phyloP scores from a whole-genome alignment of 1,140 invertebrate species.

The Ladona fulva region DNA sequence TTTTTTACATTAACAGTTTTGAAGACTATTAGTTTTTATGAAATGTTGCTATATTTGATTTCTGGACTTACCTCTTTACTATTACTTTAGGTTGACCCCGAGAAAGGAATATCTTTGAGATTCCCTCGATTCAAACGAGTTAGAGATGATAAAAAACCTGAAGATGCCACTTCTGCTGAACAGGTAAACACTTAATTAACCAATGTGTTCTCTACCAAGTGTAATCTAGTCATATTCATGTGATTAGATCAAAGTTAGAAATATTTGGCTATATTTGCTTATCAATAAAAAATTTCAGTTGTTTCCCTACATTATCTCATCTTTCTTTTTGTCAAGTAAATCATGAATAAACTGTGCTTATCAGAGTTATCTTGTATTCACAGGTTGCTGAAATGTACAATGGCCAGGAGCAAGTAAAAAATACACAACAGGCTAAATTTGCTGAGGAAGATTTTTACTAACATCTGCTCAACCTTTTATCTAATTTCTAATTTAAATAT shows the following conservation, averaged over 20 bases:
- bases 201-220: too few species aligned
- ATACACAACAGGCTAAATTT: conserved; percentile 43
- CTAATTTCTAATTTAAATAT: too few species aligned
- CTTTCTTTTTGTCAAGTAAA: conserved; percentile 34
- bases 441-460: conserved; percentile 62
- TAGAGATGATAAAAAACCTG: conserved; percentile 86
- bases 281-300: not conserved
- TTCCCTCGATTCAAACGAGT: conserved; percentile 93
- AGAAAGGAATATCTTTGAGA: conserved; percentile 89
- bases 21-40: too few species aligned
- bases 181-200: conserved; percentile 49
- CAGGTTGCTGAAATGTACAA: conserved; percentile 68
- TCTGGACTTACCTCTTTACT: too few species aligned
- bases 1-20: too few species aligned
- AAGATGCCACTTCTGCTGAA: conserved; percentile 84
- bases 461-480: conserved; percentile 6
- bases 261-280: too few species aligned
- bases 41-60: too few species aligned
- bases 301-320: not conserved
- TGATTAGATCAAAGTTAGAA: too few species aligned
- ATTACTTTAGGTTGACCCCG: conserved; percentile 61
- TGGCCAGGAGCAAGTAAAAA: conserved; percentile 86
- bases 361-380: not conserved
- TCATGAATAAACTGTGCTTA: too few species aligned
- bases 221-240: too few species aligned